These are phyloP conservation scores for Noturus placidus DNA, from an alignment of 2,113 vertebrate genomes.

Conservation along the genomic window DNA sequence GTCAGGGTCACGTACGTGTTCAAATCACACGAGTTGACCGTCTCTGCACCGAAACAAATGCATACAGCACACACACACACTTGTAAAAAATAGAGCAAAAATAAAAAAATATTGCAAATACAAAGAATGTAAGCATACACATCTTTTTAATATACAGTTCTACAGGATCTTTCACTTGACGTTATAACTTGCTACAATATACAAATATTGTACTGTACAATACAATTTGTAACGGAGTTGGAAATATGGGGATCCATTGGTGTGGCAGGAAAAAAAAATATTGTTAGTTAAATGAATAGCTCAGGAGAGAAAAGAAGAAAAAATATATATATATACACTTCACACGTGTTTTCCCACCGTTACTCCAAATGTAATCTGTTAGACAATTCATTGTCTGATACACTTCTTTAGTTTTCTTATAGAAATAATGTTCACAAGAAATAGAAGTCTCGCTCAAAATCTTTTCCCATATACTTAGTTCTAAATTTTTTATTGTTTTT, in stretches of 20 bases:
- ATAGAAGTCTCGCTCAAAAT: not conserved
- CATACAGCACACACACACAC: conserved; percentile 16
- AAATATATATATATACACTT: not conserved
- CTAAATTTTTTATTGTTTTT: not conserved
- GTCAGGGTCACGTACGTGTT: not conserved
- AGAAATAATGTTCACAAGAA: not conserved
- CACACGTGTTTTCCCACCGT: not conserved
- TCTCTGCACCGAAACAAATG: conserved; percentile 12
- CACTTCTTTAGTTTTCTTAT: not conserved
- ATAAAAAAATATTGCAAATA: conserved; percentile 22
- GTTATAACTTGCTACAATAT: conserved; percentile 40
- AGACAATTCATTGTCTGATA: not conserved
- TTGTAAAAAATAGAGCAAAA: conserved; percentile 3
- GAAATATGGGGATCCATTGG: not conserved
- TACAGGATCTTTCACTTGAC: conserved; percentile 43
- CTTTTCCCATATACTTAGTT: not conserved
- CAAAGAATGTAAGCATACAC: conserved; percentile 47
- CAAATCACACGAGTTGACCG: not conserved
- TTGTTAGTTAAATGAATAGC: not conserved
- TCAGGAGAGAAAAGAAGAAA: no score
- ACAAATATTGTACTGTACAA: conserved; percentile 40
- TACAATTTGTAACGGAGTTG: conserved; percentile 8
- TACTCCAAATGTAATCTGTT: not conserved
- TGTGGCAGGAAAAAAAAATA: not conserved
- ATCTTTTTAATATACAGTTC: conserved; percentile 42